Conservation (phyloP, 1,140 invertebrate species). For the Drosophila jambulina region DNA sequence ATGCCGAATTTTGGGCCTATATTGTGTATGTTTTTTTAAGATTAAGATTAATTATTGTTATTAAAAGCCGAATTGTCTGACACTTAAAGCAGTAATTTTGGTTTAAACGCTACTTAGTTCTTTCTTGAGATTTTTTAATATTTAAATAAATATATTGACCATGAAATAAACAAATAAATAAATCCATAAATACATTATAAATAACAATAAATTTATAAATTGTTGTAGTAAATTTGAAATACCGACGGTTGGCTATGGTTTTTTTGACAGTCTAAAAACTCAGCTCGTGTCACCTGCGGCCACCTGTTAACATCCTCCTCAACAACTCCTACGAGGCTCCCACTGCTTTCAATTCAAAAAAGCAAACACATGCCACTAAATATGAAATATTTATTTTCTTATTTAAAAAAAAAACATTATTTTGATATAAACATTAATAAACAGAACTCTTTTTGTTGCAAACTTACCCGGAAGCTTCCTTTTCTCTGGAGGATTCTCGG, state of each 20-base stretch:
- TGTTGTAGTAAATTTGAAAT: neutral
- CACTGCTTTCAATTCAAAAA: neutral
- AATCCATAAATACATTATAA: neutral
- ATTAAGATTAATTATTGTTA: no score
- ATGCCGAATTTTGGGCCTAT: neutral
- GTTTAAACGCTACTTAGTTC: no score
- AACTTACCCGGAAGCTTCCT: neutral
- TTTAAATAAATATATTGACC: neutral
- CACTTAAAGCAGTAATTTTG: no score
- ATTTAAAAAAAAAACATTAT: no score
- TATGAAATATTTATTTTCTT: no score
- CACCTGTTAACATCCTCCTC: constrained; percentile 6
- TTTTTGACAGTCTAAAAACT: neutral
- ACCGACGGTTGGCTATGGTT: neutral
- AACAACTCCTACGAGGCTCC: neutral
- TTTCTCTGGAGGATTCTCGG: neutral
- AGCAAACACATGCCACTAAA: neutral
- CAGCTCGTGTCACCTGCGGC: neutral
- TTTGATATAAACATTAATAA: neutral
- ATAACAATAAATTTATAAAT: neutral
- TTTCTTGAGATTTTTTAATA: neutral
- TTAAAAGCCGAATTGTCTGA: no score
- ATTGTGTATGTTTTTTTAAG: no score
- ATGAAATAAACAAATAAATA: neutral
- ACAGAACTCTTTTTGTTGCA: neutral